Evolutionary conservation across 2,888 invertebrate species (phyloP), one percentile per base, ranked within the genome.

Genomic region (Strigamia crassipes): DNA sequence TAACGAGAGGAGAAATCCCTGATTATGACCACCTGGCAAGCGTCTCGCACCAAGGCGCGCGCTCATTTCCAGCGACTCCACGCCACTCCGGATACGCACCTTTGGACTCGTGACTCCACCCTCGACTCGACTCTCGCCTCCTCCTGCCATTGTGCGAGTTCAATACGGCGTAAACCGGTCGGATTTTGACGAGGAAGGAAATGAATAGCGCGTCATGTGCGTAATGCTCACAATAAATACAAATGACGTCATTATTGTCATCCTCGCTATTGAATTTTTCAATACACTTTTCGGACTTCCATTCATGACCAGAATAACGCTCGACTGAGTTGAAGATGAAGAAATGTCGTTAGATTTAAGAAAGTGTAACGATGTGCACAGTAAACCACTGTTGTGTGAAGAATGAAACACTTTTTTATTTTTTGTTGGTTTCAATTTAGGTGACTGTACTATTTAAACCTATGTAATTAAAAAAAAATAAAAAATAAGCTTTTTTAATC

Each of bases 91-190:
- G 42, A 42, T 78, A 38, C 51, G 80, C 46, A 80, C 80, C 56
- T 38, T 80, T 80, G 80, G 80, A 80, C 80, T 51, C 51, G 51
- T 31, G 73, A 73, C 73, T 73, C 73, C 73, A 73, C 73, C 73
- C 73, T 73, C 73, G 31, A 12, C 27, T 27, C 27, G 27, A 12
- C 18, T 13, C 13, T 31, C 31, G 21, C 61, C 61, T 66, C 73
- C 31, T 73, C 73, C 27, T 27, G 27, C 73, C 73, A 31, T 80
- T 80, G 80, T 80, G 80, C 21, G n/a, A 9, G 80, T 23, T 80
- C 80, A 23, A 80, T 51, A 80, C 23, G 21, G 23, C 80, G 51
- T 80, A 46, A 78, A 73, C 73, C 15, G 73, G 73, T 27, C 73
- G 27, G 27, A n/a, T 1, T 27, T 23, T 27, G 73, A 31, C 31